Evolutionary conservation across 2,797 vertebrate genomes (phyloP).

Genomic region (Pseudochirops cupreus): DNA sequence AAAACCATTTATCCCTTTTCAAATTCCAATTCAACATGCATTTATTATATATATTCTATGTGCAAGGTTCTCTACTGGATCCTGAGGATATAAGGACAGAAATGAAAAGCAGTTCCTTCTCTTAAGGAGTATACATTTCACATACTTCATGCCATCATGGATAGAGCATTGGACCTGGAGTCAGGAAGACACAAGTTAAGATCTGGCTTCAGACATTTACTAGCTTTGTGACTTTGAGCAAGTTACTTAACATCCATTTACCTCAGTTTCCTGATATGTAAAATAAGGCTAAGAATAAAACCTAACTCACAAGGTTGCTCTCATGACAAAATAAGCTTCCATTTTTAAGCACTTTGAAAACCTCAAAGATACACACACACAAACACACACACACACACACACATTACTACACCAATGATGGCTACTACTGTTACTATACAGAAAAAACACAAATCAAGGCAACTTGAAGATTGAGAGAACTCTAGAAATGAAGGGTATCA

Average conservation of each 20-base stretch:
- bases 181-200: not conserved
- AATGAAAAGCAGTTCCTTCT: not conserved
- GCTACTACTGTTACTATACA: not conserved
- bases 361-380: not conserved
- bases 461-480: not conserved
- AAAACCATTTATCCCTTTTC: not conserved
- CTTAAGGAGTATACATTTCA: not conserved
- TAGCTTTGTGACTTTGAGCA: not conserved
- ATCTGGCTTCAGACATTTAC: not conserved
- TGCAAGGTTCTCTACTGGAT: not conserved
- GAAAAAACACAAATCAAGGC: not conserved
- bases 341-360: not conserved
- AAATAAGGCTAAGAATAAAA: not conserved
- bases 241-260: not conserved
- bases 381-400: no score
- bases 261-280: not conserved
- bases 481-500: not conserved
- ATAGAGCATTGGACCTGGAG: not conserved
- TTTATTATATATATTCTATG: not conserved
- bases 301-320: not conserved
- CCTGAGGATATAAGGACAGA: not conserved
- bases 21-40: not conserved
- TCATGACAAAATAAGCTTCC: not conserved
- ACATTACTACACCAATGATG: not conserved
- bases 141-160: not conserved